These are phyloP conservation scores for Chaenocephalus aceratus DNA, from an alignment of 2,113 vertebrate species.

Conservation along the genomic window DNA sequence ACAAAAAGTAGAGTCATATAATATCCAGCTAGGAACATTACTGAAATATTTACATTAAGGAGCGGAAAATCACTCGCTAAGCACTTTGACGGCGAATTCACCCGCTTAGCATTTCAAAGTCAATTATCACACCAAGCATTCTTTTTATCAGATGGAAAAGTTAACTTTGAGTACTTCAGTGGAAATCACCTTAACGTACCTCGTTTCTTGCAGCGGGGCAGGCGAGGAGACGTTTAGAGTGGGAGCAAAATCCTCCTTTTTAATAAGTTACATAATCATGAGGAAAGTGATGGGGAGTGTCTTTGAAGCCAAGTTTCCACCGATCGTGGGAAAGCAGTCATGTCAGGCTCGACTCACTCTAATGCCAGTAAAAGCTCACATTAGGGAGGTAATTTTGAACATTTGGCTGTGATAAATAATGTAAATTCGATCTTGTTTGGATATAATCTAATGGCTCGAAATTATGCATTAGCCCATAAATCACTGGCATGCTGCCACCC, in stretches of 20 bases:
- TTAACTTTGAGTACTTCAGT: slow-evolving; percentile 48
- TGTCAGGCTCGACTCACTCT: slow-evolving; percentile 32
- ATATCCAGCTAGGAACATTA: slow-evolving; percentile 46
- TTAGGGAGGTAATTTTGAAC: slow-evolving; percentile 45
- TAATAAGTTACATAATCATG: slow-evolving; percentile 58
- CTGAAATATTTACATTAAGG: slow-evolving; percentile 68
- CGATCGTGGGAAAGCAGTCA: slow-evolving; percentile 24
- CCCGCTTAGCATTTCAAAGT: slow-evolving; percentile 58
- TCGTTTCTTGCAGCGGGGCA: slow-evolving; percentile 1
- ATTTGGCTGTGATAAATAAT: slow-evolving; percentile 57
- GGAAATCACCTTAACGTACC: slow-evolving; percentile 27
- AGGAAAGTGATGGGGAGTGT: slow-evolving; percentile 28
- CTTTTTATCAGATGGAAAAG: slow-evolving; percentile 69
- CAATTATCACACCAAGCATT: slow-evolving; percentile 65
- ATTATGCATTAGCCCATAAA: slow-evolving; percentile 46
- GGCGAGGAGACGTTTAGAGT: slow-evolving; percentile 8
- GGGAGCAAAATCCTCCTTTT: slow-evolving; percentile 41
- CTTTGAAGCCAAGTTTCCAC: slow-evolving; percentile 52
- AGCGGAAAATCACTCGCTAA: slow-evolving; percentile 44
- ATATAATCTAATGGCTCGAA: slow-evolving; percentile 64
- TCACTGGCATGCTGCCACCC: slow-evolving; percentile 53
- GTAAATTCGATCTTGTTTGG: slow-evolving; percentile 63
- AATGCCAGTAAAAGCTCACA: slow-evolving; percentile 44
- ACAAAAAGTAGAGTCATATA: slow-evolving; percentile 28
- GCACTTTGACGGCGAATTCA: slow-evolving; percentile 65